Percentiles rank a stretch among this genome's conserved stretches.
Evolutionary conservation across 1,140 invertebrate genomes (phyloP).

Genomic region (Heliothis virescens): DNA sequence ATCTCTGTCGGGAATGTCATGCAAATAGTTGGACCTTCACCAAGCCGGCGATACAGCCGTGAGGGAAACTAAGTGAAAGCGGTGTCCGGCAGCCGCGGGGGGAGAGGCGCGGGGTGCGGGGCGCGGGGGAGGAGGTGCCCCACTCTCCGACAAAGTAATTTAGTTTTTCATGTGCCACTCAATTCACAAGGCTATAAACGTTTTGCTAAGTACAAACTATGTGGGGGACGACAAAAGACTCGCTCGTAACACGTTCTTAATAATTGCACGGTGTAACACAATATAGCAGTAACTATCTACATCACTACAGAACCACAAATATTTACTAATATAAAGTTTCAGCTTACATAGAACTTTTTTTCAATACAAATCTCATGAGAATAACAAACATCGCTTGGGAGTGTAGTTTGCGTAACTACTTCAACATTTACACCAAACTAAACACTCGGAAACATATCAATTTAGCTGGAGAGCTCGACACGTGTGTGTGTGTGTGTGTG

Average conservation of each 20-base stretch:
- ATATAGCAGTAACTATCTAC: too few relatives aligned
- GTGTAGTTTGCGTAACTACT: too few relatives aligned
- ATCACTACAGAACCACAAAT: too few relatives aligned
- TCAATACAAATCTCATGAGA: too few relatives aligned
- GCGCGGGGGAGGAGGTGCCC: background rate
- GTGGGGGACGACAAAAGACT: background rate
- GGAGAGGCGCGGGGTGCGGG: background rate
- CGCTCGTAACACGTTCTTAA: background rate
- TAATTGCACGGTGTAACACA: too few relatives aligned
- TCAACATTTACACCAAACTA: too few relatives aligned
- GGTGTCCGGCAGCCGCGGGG: background rate
- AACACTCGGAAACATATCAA: too few relatives aligned
- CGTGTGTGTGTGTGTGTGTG: too few relatives aligned
- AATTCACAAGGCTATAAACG: conserved; percentile 37
- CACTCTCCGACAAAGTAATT: conserved; percentile 12
- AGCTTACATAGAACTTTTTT: too few relatives aligned
- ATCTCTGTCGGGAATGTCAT: conserved; percentile 54
- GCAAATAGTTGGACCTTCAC: conserved; percentile 54
- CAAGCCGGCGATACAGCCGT: conserved; percentile 48
- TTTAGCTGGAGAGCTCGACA: too few relatives aligned
- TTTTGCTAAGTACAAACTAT: conserved; percentile 3
- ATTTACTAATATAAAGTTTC: too few relatives aligned
- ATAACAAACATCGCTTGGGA: too few relatives aligned
- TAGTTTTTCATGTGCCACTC: conserved; percentile 32
- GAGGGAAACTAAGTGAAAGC: conserved; percentile 53